A percentile compares a stretch with the other conserved stretches of the same genome.
phyloP scores from a whole-genome alignment of 2,888 invertebrate genomes.

The Athalia rosae region DNA sequence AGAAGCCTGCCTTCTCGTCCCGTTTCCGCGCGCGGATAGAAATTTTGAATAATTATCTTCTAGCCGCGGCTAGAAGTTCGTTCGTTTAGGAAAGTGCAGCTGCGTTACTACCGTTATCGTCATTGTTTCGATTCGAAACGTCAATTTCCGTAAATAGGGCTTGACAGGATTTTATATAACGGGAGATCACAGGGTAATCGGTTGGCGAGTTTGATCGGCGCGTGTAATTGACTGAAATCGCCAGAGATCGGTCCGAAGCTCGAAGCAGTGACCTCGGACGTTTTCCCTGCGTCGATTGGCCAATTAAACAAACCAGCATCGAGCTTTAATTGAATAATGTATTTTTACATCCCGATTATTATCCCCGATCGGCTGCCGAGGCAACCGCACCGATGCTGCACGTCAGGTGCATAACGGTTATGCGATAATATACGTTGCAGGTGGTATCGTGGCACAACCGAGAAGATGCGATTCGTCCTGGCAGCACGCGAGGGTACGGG shows the following conservation, averaged over 20 bases:
- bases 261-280: conserved; percentile 18
- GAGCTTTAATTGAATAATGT: conserved; percentile 19
- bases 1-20: too few relatives aligned
- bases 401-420: conserved; percentile 3
- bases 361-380: background rate
- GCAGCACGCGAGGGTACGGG: background rate
- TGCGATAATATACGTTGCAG: conserved; percentile 4
- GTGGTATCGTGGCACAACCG: background rate
- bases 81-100: background rate
- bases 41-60: background rate
- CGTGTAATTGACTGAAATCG: conserved; percentile 41
- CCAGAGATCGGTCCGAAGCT: conserved; percentile 25
- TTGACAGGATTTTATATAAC: conserved; percentile 38
- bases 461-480: background rate
- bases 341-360: conserved; percentile 29
- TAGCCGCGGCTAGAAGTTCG: too few relatives aligned
- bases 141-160: conserved; percentile 16
- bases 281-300: conserved; percentile 19
- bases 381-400: background rate
- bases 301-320: conserved; percentile 23
- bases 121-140: background rate
- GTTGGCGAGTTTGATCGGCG: conserved; percentile 27
- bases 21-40: background rate
- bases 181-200: conserved; percentile 13
- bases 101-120: background rate